A percentile compares a stretch with the other conserved stretches of the same genome.
Conservation (phyloP, 2,113 vertebrate species). For the Notothenia coriiceps region DNA sequence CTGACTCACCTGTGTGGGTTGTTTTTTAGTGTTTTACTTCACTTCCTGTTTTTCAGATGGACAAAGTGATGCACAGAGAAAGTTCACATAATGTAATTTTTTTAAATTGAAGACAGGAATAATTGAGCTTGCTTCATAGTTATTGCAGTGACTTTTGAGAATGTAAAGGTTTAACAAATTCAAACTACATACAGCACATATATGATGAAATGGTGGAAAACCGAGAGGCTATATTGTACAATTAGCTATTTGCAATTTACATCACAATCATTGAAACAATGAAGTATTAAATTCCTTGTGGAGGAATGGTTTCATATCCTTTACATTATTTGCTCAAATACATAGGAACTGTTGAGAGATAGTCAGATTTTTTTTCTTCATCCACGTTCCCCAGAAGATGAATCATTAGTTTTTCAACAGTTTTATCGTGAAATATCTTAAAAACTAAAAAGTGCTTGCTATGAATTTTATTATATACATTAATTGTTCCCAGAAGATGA, state of each 20-base stretch:
- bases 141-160: not conserved
- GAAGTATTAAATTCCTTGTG: not conserved
- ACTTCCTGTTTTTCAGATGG: conserved; percentile 9
- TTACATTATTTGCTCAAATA: not conserved
- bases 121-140: not conserved
- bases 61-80: not conserved
- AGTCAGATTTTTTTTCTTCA: no score
- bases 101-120: not conserved
- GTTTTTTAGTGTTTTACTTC: not conserved
- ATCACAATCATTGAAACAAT: not conserved
- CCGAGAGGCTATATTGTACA: not conserved
- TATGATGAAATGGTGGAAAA: not conserved
- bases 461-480: no score
- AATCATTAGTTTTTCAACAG: no score
- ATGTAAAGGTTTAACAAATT: not conserved
- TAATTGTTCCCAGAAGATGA: no score
- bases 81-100: not conserved
- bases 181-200: not conserved
- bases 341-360: no score
- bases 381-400: no score
- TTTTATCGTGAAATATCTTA: no score
- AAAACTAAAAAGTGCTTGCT: no score
- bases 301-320: not conserved
- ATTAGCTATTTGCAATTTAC: not conserved
- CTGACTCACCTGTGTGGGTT: conserved; percentile 15